Conservation (phyloP, 1,140 invertebrate species). For the Geopemphigus sp. region DNA sequence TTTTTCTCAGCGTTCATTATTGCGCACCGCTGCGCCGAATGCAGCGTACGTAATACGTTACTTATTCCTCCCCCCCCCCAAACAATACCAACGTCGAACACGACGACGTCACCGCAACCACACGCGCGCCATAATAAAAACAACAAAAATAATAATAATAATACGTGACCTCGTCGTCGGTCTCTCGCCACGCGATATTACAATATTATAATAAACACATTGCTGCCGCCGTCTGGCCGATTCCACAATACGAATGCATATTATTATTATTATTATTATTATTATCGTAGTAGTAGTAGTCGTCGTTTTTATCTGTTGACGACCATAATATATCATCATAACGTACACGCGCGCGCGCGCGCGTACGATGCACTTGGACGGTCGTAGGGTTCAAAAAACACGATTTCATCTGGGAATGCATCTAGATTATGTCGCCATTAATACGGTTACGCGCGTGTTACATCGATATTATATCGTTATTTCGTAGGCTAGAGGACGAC, state of each 20-base stretch:
- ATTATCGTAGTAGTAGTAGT: not conserved
- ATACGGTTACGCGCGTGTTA: no score
- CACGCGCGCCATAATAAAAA: not conserved
- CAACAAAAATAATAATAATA: not conserved
- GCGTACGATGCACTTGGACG: no score
- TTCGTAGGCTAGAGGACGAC: no score
- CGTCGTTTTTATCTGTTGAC: no score
- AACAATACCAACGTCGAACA: not conserved
- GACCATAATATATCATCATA: no score
- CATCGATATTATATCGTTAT: no score
- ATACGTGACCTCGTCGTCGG: not conserved
- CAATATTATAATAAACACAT: not conserved
- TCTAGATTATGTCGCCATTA: no score
- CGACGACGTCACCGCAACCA: not conserved
- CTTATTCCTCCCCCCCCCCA: no score
- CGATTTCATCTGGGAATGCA: no score
- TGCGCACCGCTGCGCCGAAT: not conserved
- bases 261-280: slow-evolving; percentile 4
- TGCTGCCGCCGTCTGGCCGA: not conserved
- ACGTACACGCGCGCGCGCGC: no score
- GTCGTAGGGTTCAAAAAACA: no score
- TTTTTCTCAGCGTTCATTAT: not conserved
- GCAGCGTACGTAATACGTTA: not conserved
- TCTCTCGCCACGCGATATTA: not conserved
- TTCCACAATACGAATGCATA: not conserved